Evolutionary conservation across 1,140 invertebrate species (phyloP), one percentile per base, ranked within the genome.

Genomic region (Bemisia tabaci): DNA sequence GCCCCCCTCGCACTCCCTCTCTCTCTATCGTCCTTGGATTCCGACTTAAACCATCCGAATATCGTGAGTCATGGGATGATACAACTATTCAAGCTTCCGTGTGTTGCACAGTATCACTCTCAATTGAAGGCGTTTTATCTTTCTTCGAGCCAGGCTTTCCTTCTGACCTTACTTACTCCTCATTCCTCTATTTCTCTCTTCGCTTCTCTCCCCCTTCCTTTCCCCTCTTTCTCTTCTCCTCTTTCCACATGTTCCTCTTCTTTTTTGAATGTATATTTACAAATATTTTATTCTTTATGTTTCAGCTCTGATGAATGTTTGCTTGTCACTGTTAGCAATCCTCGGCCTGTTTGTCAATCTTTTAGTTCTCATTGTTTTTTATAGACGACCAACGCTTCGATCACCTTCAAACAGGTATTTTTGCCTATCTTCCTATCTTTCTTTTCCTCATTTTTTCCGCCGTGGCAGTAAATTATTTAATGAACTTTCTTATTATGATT

Each of bases 291-390:
- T 27, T 62, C 22, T 60, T 26, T 68, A 26, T 67, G 65, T 71
- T 70, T 0, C 66, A 71, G 70, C 65, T 59, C 65, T 71, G 39
- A 68, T 70, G 68, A 65, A 70, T 67, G 68, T 68, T 58, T 71
- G 69, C 65, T 59, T 71, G 64, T 65, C 66, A 24, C 60, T 75
- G 59, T 68, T 77, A 58, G 73, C 74, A 61, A 66, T 73, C 9
- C 69, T 75, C 61, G 81, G 81, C 48, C 71, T 80, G 1, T 65
- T 78, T 21, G 77, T 77, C 65, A 83, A 83, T 70, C 68, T 73
- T 26, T 72, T 82, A 21, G 82, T 83, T 22, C 77, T 81, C 67
- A 71, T 81, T 26, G 77, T 83, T 0, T 83, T 83, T 71, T 80
- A 80, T 69, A 75, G 78, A 59, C 72, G 75, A 39, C 79, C 80